Evolutionary conservation across 1,140 invertebrate species (phyloP), one percentile per base, ranked within the genome.

Genomic region (Tetramorium parvispinum): DNA sequence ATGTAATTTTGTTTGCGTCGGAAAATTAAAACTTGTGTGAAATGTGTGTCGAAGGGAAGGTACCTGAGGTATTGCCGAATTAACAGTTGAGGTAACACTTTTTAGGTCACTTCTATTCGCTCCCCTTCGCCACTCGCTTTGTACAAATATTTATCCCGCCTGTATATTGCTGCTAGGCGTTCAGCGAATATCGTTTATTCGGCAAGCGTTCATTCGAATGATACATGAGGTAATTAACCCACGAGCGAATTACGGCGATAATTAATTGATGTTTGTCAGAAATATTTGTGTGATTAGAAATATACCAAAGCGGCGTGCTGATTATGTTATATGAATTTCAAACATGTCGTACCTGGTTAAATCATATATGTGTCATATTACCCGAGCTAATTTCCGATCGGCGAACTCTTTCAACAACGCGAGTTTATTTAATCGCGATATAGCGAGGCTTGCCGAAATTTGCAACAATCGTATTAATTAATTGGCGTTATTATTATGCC

Each of bases 231-330:
- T 83, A 83, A 83, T 83, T 83, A 83, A 83, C 68, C 68, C 27
- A 37, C 53, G 68, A 73, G 53, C 40, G 53, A 75, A 83, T 83
- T 73, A 37, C 51, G 18, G 40, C n/a, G 68, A 83, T 83, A 83
- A 83, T 83, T 83, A 83, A 83, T 83, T 83, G 79, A 83, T 59
- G 40, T 83, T 73, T 71, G 53, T 75, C 46, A 40, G 68, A 37
- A 83, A 83, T 83, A 83, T 83, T 83, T 83, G 79, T 66, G 65
- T 83, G 79, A 83, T 83, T 83, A 83, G 79, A 55, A 75, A 61
- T 73, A 83, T 43, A 37, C 24, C 32, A 49, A 73, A 59, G 40
- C 79, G 27, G 32, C 8, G 21, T 10, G 8, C 53, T 27, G 40
- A 51, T 73, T 75, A 49, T n/a, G n/a, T n/a, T n/a, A n/a, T n/a